A percentile compares a stretch with the other conserved stretches of the same genome.
phyloP scores from a whole-genome alignment of 2,888 invertebrate species.

The Heliconius cydno region DNA sequence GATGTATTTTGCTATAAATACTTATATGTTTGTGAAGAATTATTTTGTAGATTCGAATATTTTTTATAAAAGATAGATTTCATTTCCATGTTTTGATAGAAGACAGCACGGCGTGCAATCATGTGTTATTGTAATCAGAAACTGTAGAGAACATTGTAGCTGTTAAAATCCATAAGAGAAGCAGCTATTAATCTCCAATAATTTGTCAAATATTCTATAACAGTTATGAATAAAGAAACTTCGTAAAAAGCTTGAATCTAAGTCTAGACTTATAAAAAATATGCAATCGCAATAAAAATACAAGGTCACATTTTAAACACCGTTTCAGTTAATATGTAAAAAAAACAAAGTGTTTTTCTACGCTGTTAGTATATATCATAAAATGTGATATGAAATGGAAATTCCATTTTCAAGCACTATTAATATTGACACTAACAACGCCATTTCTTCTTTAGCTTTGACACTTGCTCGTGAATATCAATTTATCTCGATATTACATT shows the following conservation, averaged over 20 bases:
- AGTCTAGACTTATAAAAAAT: not conserved
- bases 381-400: not conserved
- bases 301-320: not conserved
- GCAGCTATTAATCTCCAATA: not conserved
- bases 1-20: not conserved
- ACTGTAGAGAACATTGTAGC: not conserved
- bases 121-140: not conserved
- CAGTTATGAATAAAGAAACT: too few relatives aligned
- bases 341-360: not conserved
- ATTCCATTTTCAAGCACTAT: slow-evolving; percentile 5
- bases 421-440: slow-evolving; percentile 25
- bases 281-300: not conserved
- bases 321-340: too few relatives aligned
- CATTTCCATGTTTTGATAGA: too few relatives aligned
- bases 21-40: not conserved
- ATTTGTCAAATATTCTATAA: not conserved
- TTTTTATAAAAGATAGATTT: too few relatives aligned
- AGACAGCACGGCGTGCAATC: too few relatives aligned
- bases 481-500: slow-evolving; percentile 30
- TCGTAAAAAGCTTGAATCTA: not conserved
- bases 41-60: too few relatives aligned
- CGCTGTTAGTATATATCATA: not conserved
- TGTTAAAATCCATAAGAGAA: not conserved
- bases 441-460: slow-evolving; percentile 2
- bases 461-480: slow-evolving; percentile 28